Evolutionary conservation across 2,113 vertebrate species (phyloP).

Genomic region (Ciconia stormi): DNA sequence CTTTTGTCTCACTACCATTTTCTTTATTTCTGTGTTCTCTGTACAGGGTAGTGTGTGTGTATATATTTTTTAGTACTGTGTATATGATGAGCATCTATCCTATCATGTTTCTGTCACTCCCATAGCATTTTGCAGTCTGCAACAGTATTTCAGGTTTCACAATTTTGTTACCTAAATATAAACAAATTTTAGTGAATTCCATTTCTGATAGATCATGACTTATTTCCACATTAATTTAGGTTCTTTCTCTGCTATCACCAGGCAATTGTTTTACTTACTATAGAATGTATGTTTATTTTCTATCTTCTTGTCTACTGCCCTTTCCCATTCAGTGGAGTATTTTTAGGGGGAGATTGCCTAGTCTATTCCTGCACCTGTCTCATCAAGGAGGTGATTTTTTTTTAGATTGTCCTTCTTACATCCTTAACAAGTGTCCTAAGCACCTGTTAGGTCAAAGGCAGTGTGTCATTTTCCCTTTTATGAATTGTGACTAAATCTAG

Average conservation of each 20-base stretch:
- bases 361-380: not conserved
- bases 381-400: not conserved
- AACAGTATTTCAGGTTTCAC: not conserved
- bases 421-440: not conserved
- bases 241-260: not conserved
- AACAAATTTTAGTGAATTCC: not conserved
- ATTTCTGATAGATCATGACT: not conserved
- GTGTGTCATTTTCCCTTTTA: not conserved
- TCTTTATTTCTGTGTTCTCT: not conserved
- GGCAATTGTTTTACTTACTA: not conserved
- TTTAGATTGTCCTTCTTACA: not conserved
- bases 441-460: not conserved
- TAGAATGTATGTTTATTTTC: not conserved
- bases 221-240: not conserved
- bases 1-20: not conserved
- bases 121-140: not conserved
- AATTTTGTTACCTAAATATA: not conserved
- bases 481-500: not conserved
- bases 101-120: not conserved
- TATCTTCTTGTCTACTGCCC: not conserved
- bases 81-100: not conserved
- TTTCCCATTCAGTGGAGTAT: not conserved
- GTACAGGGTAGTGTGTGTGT: not conserved
- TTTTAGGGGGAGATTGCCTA: not conserved
- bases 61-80: not conserved